phyloP scores from a whole-genome alignment of 2,113 vertebrate species.

The Tetrax tetrax region DNA sequence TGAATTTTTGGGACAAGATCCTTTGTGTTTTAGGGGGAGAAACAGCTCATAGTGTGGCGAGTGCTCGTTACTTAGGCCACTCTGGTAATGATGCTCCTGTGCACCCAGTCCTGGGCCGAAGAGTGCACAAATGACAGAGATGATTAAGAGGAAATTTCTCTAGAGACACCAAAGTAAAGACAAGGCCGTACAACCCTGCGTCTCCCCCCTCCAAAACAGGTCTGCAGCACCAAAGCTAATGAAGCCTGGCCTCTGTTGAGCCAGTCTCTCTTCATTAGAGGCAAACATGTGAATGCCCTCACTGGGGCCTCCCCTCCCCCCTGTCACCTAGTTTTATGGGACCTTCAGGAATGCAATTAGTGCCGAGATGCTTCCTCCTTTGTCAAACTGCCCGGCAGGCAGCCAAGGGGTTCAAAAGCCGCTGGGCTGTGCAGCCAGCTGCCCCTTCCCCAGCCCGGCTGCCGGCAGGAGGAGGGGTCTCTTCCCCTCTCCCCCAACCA shows the following conservation, averaged over 20 bases:
- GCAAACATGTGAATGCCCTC: not conserved
- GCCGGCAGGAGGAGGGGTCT: not conserved
- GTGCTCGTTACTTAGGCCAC: not conserved
- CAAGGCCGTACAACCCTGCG: not conserved
- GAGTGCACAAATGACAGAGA: not conserved
- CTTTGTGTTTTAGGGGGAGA: not conserved
- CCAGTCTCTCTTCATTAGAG: slow-evolving; percentile 26
- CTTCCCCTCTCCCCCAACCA: not conserved
- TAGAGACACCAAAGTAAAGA: not conserved
- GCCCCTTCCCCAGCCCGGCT: not conserved
- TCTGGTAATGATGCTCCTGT: not conserved
- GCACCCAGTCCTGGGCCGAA: not conserved
- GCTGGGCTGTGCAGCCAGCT: not conserved
- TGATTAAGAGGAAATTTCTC: not conserved
- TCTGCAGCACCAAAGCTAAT: not conserved
- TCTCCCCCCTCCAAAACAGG: not conserved
- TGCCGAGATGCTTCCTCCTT: slow-evolving; percentile 13
- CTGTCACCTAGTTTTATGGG: slow-evolving; percentile 37
- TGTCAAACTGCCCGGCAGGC: slow-evolving; percentile 34
- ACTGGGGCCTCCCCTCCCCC: slow-evolving; percentile 7
- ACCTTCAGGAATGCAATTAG: slow-evolving; percentile 63
- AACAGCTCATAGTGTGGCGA: fast-evolving
- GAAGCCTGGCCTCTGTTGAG: not conserved
- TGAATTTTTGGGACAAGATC: fast-evolving
- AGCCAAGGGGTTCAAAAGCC: slow-evolving; percentile 27